Conservation (phyloP, 2,113 vertebrate species). For the Dendropsophus ebraccatus region DNA sequence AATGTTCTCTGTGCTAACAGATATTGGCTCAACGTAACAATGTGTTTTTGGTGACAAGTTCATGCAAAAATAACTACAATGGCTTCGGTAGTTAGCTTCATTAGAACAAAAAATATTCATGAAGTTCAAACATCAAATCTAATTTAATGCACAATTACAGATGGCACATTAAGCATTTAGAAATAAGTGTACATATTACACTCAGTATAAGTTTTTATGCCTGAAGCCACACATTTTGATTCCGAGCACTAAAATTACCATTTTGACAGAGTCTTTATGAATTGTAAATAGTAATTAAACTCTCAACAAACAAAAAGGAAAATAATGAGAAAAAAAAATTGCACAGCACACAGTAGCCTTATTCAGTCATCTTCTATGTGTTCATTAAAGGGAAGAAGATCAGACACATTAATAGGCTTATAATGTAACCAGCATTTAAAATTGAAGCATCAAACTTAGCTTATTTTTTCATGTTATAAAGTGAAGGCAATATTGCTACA, state of each 20-base stretch:
- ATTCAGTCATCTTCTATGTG: background rate
- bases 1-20: background rate
- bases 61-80: background rate
- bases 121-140: constrained; percentile 14
- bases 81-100: background rate
- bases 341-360: background rate
- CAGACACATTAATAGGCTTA: background rate
- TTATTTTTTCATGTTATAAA: background rate
- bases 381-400: background rate
- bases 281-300: constrained; percentile 16
- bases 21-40: background rate
- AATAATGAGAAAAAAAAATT: constrained; percentile 1
- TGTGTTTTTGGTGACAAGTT: background rate
- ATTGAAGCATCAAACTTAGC: background rate
- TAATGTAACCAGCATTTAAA: background rate
- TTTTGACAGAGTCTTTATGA: constrained; percentile 1
- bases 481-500: background rate
- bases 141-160: constrained; percentile 22
- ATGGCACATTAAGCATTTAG: constrained; percentile 14
- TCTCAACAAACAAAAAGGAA: background rate
- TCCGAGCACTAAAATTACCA: constrained; percentile 10
- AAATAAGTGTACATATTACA: constrained; percentile 17
- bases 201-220: constrained; percentile 1
- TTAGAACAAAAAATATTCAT: constrained; percentile 3
- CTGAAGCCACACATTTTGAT: constrained; percentile 9